These are phyloP conservation scores for Varecia variegata DNA, from an alignment of 2,797 vertebrate genomes.

Conservation along the genomic window DNA sequence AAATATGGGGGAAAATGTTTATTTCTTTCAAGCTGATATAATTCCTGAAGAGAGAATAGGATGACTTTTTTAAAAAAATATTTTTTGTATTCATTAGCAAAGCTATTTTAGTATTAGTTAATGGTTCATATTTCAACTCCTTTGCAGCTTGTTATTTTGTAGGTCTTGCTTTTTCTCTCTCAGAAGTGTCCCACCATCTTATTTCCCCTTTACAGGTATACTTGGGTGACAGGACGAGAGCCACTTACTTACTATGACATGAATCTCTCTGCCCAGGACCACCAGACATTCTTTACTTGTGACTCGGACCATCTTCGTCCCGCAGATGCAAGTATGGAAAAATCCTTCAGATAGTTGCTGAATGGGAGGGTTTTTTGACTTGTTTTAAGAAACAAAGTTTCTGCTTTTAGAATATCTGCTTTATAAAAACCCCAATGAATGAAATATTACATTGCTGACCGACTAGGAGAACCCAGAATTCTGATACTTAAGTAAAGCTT, in stretches of 20 bases:
- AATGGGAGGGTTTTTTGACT: background rate
- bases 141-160: constrained; percentile 8
- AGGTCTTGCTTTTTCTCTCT: constrained; percentile 39
- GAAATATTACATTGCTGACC: constrained; percentile 33
- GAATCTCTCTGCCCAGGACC: constrained; percentile 97
- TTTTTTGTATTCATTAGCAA: background rate
- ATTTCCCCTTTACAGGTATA: constrained; percentile 88
- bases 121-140: background rate
- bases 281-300: constrained; percentile 98
- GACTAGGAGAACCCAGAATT: background rate
- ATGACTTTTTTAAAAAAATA: background rate
- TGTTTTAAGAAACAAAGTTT: background rate
- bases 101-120: background rate
- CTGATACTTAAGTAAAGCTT: background rate
- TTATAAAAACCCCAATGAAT: background rate
- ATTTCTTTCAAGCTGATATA: constrained; percentile 6
- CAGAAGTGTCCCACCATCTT: constrained; percentile 44
- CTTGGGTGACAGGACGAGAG: constrained; percentile 96
- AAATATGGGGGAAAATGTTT: background rate
- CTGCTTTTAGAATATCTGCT: background rate
- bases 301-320: constrained; percentile 97
- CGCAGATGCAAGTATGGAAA: constrained; percentile 94
- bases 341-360: constrained; percentile 26
- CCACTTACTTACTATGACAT: constrained; percentile 97
- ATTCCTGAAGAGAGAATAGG: background rate